A percentile compares a stretch with the other conserved stretches of the same genome.
Evolutionary conservation across 2,888 invertebrate genomes (phyloP).

Genomic region (Lasioglossum figueresi): DNA sequence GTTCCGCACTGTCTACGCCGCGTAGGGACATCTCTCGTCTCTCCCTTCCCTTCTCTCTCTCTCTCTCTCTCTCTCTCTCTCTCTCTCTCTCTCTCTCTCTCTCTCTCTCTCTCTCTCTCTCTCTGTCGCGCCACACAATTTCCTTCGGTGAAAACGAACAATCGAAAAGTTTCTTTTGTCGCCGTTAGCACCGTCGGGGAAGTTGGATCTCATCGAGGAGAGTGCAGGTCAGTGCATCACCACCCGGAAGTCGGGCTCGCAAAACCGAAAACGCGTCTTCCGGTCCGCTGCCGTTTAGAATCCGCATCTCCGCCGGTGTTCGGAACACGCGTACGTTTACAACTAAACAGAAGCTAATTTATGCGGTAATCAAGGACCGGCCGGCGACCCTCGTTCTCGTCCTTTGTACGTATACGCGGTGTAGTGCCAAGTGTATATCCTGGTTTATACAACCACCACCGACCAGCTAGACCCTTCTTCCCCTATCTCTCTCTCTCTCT

Average conservation of each 20-base stretch:
- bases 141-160: background rate
- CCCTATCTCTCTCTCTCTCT: slow-evolving; percentile 20
- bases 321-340: slow-evolving; percentile 73
- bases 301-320: slow-evolving; percentile 27
- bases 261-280: slow-evolving; percentile 19
- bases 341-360: slow-evolving; percentile 80
- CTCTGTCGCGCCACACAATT: background rate
- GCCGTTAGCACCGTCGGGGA: background rate
- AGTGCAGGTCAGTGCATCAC: background rate
- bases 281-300: slow-evolving; percentile 22
- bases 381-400: slow-evolving; percentile 67
- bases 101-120: background rate
- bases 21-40: background rate
- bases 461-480: slow-evolving; percentile 30
- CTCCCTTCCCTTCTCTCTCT: background rate
- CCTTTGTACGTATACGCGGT: slow-evolving; percentile 70
- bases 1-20: background rate
- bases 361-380: slow-evolving; percentile 78
- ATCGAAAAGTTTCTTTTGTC: background rate
- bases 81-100: background rate
- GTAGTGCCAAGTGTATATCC: slow-evolving; percentile 60
- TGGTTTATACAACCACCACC: slow-evolving; percentile 46
- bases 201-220: slow-evolving; percentile 2
- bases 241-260: background rate
- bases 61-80: background rate